Base-by-base conservation (phyloP, 2,113 vertebrate genomes). In the Tragelaphus buxtoni region DNA sequence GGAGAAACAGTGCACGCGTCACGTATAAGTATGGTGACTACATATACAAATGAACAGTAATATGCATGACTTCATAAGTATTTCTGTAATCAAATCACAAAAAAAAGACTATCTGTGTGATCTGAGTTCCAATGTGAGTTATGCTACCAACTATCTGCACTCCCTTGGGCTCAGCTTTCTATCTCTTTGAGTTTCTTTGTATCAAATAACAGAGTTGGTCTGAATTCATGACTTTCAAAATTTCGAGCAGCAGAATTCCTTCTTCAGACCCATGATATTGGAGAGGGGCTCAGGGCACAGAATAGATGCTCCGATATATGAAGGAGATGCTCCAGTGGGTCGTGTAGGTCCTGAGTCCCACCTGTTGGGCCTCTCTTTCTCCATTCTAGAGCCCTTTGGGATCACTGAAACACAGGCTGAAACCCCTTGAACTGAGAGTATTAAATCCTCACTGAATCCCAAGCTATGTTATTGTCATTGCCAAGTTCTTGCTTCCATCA, bases 1-100 rank as follows among this genome's bases (percentile, higher is more conserved):
- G 39, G 69, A 74, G 22, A 74, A 74, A 74, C 5, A 42, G 39
- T 42, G 3, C 39, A 74, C 0, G 0, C 0, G 0, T 39, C 65
- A 69, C 11, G n/a, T 32, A 28, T 51, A 56, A 92, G 13, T 5
- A 17, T 35, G 45, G 32, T 39, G 9, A 58, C n/a, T 58, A 94
- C 9, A 60, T 32, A 58, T 2, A 16, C 35, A 51, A 30, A 51
- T n/a, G 45, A 60, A 45, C 26, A 22, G 24, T 45, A 24, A 76
- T 65, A 45, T 11, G 14, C 18, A 45, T 20, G 13, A 47, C 30
- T 74, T 76, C 32, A 4, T 92, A 85, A 88, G 49, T 35, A 89
- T 35, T 84, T 49, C 22, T 9, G 77, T 65, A 74, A 81, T 81
- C 26, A 82, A 60, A 63, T 16, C 32, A 26, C 39, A 8, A 4